Percentiles rank a stretch among this genome's conserved stretches.
Evolutionary conservation across 2,797 vertebrate species (phyloP).

Genomic region (Poecilia gillii): DNA sequence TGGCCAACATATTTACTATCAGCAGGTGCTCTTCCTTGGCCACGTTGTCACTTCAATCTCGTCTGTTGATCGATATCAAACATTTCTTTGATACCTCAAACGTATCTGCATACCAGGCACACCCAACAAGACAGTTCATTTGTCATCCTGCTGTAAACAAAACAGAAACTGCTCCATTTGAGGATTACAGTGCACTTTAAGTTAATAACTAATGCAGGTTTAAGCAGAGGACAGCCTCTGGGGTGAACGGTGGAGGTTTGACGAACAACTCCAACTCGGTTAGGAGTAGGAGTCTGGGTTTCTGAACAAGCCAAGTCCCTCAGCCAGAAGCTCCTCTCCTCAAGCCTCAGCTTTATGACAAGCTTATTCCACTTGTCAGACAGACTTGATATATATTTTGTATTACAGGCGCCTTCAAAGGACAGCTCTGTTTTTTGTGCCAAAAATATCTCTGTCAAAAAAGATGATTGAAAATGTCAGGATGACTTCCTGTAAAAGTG

Average conservation of each 20-base stretch:
- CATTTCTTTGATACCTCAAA: neutral
- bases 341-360: slow-evolving; percentile 41
- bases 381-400: slow-evolving; percentile 63
- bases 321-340: slow-evolving; percentile 52
- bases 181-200: neutral
- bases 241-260: slow-evolving; percentile 29
- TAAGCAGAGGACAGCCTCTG: slow-evolving; percentile 4
- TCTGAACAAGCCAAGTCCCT: slow-evolving; percentile 48
- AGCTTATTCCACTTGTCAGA: slow-evolving; percentile 64
- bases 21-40: neutral
- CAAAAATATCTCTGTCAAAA: slow-evolving; percentile 69
- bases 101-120: neutral
- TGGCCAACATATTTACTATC: neutral
- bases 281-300: slow-evolving; percentile 36
- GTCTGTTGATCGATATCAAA: neutral
- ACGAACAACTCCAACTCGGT: slow-evolving; percentile 25
- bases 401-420: slow-evolving; percentile 58
- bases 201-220: neutral
- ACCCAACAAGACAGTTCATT: neutral
- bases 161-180: neutral
- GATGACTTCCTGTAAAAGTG: slow-evolving; percentile 48
- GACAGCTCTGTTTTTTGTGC: slow-evolving; percentile 44
- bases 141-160: neutral
- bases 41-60: neutral
- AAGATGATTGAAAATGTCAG: slow-evolving; percentile 70